phyloP scores from a whole-genome alignment of 2,797 vertebrate species.

The Malacoraja senta region DNA sequence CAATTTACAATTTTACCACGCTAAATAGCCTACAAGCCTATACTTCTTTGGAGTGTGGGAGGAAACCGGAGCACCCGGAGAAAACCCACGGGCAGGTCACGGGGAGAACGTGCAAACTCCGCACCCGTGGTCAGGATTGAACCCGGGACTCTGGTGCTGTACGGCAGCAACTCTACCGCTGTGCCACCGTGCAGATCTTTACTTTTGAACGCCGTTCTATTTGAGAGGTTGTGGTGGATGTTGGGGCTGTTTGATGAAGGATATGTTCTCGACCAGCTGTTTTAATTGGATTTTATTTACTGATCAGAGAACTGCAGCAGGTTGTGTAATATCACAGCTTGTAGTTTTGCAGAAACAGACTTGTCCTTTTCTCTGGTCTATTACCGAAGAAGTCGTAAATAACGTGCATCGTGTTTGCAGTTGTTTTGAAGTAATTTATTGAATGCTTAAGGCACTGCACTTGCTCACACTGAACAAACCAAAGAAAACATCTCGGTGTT shows the following conservation, averaged over 20 bases:
- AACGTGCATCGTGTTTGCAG: neutral
- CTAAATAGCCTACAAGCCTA: no score
- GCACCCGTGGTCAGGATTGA: no score
- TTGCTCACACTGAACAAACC: neutral
- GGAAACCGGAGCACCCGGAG: no score
- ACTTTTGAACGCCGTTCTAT: neutral
- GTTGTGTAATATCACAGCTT: neutral
- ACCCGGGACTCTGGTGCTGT: no score
- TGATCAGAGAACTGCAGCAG: neutral
- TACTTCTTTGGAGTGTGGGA: no score
- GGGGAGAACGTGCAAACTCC: no score
- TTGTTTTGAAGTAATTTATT: conserved; percentile 6
- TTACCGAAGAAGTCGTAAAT: neutral
- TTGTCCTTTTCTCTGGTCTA: neutral
- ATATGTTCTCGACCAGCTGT: neutral
- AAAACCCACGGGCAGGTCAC: no score
- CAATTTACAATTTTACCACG: no score
- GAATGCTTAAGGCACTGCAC: neutral
- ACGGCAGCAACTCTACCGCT: no score
- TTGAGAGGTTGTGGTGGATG: neutral
- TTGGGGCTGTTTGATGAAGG: neutral
- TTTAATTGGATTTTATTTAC: conserved; percentile 32
- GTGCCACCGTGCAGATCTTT: neutral
- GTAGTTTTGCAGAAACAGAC: neutral
- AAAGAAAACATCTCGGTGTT: neutral